Conservation (phyloP, 2,113 vertebrate species). For the Lonchura striata region DNA sequence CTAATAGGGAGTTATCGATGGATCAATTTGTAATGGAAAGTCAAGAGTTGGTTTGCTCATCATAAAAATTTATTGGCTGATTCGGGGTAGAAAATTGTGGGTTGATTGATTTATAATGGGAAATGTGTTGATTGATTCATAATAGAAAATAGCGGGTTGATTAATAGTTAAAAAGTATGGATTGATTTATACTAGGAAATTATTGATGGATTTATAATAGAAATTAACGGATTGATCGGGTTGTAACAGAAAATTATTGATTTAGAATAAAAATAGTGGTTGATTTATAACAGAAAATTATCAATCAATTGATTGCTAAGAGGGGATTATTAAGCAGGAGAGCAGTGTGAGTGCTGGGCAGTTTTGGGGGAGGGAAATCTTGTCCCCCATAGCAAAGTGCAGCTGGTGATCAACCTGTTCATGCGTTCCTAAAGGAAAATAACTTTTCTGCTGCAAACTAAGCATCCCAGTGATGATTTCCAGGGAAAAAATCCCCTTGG, state of each 20-base stretch:
- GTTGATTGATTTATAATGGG: background rate
- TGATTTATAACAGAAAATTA: background rate
- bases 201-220: background rate
- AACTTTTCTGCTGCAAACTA: background rate
- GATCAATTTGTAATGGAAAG: background rate
- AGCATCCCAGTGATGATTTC: background rate
- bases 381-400: fast-evolving
- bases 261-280: background rate
- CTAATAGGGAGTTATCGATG: background rate
- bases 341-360: fast-evolving
- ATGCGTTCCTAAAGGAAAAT: fast-evolving
- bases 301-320: background rate
- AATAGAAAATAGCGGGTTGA: background rate
- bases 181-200: background rate
- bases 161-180: background rate
- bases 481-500: fast-evolving
- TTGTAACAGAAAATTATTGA: background rate
- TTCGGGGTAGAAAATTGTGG: background rate
- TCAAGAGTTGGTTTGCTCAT: background rate
- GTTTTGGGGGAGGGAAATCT: background rate
- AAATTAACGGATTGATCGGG: background rate
- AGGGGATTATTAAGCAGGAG: background rate
- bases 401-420: background rate
- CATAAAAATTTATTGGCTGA: background rate
- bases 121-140: background rate